phyloP scores from a whole-genome alignment of 35 echinoderm and acorn worm genomes.

The Lytechinus pictus region DNA sequence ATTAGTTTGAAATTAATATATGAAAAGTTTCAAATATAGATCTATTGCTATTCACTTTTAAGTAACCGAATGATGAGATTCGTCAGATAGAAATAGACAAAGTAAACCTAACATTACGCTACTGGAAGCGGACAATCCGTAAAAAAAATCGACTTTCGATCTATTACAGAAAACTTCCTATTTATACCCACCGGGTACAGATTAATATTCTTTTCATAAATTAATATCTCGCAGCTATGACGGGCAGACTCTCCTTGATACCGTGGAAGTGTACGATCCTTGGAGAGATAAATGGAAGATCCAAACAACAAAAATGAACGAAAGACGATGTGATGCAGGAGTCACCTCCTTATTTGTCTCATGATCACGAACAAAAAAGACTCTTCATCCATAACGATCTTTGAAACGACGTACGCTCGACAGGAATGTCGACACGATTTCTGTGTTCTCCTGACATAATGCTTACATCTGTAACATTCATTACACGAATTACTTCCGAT shows the following conservation, averaged over 20 bases:
- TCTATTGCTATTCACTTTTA: no score
- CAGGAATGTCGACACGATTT: background rate
- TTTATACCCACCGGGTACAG: background rate
- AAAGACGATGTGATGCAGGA: conserved; percentile 70
- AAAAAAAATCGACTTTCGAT: background rate
- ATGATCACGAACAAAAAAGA: background rate
- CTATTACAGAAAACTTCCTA: background rate
- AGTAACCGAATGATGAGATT: no score
- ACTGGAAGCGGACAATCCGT: background rate
- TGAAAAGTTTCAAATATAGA: no score
- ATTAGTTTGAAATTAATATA: no score
- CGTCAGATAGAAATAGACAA: no score
- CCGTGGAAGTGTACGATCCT: conserved; percentile 62
- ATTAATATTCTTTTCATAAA: background rate
- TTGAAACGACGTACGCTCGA: background rate
- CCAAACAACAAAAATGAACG: conserved; percentile 32
- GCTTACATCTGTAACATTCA: no score
- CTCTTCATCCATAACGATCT: background rate
- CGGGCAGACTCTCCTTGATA: conserved; percentile 55
- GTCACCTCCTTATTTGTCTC: conserved; percentile 37
- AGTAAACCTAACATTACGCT: background rate
- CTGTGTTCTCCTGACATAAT: no score
- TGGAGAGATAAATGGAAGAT: conserved; percentile 61
- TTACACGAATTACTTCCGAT: no score
- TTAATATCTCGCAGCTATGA: conserved; percentile 52